Conservation (phyloP, 2,797 vertebrate genomes). For the Benthosema pterotum region DNA sequence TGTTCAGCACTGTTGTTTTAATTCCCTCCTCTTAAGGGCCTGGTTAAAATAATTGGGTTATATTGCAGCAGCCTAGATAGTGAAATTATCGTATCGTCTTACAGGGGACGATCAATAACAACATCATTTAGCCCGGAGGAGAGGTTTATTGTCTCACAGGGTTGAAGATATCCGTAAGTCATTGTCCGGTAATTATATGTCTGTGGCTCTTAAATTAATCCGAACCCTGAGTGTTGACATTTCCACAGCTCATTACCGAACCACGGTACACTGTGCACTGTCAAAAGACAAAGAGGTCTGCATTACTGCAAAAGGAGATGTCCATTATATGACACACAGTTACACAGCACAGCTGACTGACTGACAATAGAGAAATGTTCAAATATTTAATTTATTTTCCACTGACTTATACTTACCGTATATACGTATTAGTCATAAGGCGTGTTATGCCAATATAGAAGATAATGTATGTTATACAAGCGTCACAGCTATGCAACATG, state of each 20-base stretch:
- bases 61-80: slow-evolving; percentile 40
- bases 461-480: no score
- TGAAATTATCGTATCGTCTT: slow-evolving; percentile 69
- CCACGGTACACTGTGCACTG: slow-evolving; percentile 41
- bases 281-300: slow-evolving; percentile 52
- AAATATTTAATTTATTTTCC: slow-evolving; percentile 32
- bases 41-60: slow-evolving; percentile 65
- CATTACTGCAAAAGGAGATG: slow-evolving; percentile 27
- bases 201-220: slow-evolving; percentile 70
- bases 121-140: slow-evolving; percentile 64
- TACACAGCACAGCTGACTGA: slow-evolving; percentile 15
- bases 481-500: no score
- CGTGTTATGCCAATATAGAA: no score
- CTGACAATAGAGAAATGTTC: slow-evolving; percentile 39
- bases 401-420: no score
- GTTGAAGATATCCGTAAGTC: slow-evolving; percentile 61
- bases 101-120: slow-evolving; percentile 69
- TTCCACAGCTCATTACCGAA: slow-evolving; percentile 70
- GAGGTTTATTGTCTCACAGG: slow-evolving; percentile 51
- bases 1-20: slow-evolving; percentile 44
- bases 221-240: slow-evolving; percentile 69
- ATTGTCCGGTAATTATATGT: slow-evolving; percentile 75
- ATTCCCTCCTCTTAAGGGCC: slow-evolving; percentile 30
- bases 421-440: no score
- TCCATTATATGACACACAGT: slow-evolving; percentile 31